phyloP scores from a whole-genome alignment of 2,113 vertebrate genomes.

The Brienomyrus brachyistius region DNA sequence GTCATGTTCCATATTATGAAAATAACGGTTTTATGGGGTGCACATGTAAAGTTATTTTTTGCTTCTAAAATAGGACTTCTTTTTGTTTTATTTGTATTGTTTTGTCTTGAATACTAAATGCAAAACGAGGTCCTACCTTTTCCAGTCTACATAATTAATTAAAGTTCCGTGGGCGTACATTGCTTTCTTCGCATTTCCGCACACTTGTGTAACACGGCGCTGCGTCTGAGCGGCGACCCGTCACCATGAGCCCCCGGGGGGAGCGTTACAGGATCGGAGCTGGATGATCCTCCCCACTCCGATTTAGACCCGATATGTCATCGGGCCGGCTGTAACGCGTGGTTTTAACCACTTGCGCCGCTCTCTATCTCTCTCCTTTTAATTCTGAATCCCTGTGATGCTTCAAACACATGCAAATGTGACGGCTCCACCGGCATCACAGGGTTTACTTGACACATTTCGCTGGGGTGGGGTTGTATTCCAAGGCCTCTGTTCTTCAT shows the following conservation, averaged over 20 bases:
- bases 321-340: not conserved
- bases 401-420: conserved; percentile 25
- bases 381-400: conserved; percentile 8
- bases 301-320: not conserved
- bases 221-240: too few relatives aligned
- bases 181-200: not conserved
- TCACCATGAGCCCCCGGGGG: not conserved
- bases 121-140: not conserved
- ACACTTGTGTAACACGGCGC: not conserved
- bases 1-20: not conserved
- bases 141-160: not conserved
- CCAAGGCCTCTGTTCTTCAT: conserved; percentile 5
- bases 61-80: not conserved
- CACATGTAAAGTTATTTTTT: not conserved
- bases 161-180: not conserved
- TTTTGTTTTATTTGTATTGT: not conserved
- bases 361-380: not conserved
- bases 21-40: not conserved
- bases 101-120: not conserved
- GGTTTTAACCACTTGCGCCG: not conserved
- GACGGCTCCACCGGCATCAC: conserved; percentile 11
- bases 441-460: not conserved
- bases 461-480: not conserved
- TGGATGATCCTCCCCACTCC: not conserved
- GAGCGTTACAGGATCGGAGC: not conserved